Percentiles rank a stretch among this genome's conserved stretches.
phyloP scores from a whole-genome alignment of 37 sponge, comb jelly and placozoan genomes.

The Crambe crambe region DNA sequence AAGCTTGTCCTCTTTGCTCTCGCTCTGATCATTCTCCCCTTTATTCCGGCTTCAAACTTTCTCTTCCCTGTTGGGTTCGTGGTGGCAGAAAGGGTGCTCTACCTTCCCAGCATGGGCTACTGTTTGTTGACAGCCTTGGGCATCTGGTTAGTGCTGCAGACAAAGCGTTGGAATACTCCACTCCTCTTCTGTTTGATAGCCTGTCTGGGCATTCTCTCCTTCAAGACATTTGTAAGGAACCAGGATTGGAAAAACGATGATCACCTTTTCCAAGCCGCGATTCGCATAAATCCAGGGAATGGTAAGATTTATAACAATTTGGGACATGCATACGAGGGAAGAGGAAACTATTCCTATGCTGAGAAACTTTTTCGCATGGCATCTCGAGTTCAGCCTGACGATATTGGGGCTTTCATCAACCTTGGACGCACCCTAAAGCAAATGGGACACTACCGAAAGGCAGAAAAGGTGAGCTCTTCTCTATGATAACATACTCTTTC shows the following conservation, averaged over 20 bases:
- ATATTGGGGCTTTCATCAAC: slow-evolving; percentile 84
- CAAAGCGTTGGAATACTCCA: background rate
- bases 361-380: slow-evolving; percentile 74
- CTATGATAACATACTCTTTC: too few relatives aligned
- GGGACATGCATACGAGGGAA: slow-evolving; percentile 78
- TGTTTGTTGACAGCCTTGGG: slow-evolving; percentile 39
- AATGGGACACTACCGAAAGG: slow-evolving; percentile 35
- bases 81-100: slow-evolving; percentile 93
- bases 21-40: slow-evolving; percentile 83
- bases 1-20: slow-evolving; percentile 63
- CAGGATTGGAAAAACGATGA: slow-evolving; percentile 74
- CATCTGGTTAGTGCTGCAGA: background rate
- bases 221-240: slow-evolving; percentile 74
- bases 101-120: slow-evolving; percentile 82
- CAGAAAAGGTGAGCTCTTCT: slow-evolving; percentile 69
- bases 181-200: background rate
- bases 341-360: slow-evolving; percentile 40
- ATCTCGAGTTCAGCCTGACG: slow-evolving; percentile 76
- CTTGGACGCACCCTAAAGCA: slow-evolving; percentile 74
- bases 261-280: slow-evolving; percentile 69
- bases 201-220: slow-evolving; percentile 34
- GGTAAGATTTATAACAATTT: slow-evolving; percentile 90
- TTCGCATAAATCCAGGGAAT: slow-evolving; percentile 74
- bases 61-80: slow-evolving; percentile 97
- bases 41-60: slow-evolving; percentile 95